Conservation (phyloP, 2,113 vertebrate genomes). For the Cyanoliseus patagonus region DNA sequence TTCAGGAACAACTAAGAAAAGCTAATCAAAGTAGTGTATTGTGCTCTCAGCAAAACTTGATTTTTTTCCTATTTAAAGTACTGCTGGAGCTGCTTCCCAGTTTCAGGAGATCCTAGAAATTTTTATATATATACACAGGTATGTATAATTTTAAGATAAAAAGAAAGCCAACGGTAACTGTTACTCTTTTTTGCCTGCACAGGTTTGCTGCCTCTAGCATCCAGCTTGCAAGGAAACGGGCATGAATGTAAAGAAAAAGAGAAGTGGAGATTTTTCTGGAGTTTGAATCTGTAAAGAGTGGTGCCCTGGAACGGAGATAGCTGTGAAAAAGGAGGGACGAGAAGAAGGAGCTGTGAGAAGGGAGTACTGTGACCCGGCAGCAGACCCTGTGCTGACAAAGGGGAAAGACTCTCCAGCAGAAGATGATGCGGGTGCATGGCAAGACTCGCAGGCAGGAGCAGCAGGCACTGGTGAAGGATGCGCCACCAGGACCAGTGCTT, state of each 20-base stretch:
- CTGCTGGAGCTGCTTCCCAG: not conserved
- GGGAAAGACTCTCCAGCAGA: not conserved
- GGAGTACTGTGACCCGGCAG: not conserved
- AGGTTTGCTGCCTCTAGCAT: not conserved
- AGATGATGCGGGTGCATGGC: accelerated
- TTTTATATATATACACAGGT: not conserved
- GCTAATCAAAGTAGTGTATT: too few relatives aligned
- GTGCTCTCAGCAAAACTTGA: not conserved
- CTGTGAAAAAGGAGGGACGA: not conserved
- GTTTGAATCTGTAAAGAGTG: not conserved
- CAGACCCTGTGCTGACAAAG: too few relatives aligned
- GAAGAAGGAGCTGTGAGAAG: not conserved
- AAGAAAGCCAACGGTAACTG: not conserved
- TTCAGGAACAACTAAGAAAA: not conserved
- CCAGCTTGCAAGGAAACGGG: not conserved
- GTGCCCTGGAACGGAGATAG: not conserved
- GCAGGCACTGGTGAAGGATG: not conserved
- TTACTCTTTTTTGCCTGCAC: not conserved
- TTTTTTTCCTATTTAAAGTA: not conserved
- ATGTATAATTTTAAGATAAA: not conserved
- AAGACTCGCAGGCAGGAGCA: too few relatives aligned
- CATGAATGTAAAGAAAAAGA: not conserved
- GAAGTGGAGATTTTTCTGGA: not conserved
- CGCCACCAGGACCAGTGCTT: too few relatives aligned
- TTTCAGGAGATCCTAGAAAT: too few relatives aligned